phyloP scores from a whole-genome alignment of 2,888 invertebrate genomes.

The Gisinianus flammeolus region DNA sequence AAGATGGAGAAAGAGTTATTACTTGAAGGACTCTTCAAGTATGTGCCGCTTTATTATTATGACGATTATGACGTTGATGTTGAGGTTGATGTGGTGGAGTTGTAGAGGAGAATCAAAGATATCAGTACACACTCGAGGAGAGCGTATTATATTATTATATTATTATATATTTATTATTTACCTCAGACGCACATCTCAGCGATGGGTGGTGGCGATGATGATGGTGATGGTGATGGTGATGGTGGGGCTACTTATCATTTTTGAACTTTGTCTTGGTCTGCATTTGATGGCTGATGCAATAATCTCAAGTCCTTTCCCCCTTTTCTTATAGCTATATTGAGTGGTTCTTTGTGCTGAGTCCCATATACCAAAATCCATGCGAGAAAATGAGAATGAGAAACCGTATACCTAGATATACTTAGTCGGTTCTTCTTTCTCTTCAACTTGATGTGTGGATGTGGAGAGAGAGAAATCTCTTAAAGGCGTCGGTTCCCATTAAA shows the following conservation, averaged over 20 bases:
- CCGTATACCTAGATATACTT: no score
- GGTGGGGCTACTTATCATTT: conserved; percentile 22
- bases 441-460: no score
- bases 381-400: no score
- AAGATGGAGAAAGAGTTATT: not conserved
- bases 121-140: no score
- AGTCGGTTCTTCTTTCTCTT: no score
- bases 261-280: conserved; percentile 25
- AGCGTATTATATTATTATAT: no score
- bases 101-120: not conserved
- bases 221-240: conserved; percentile 16
- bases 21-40: not conserved
- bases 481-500: no score
- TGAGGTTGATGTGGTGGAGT: not conserved
- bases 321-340: no score
- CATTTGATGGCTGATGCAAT: conserved; percentile 11
- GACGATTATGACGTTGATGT: not conserved
- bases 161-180: no score
- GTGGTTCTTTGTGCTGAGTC: no score
- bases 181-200: conserved; percentile 1
- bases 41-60: not conserved
- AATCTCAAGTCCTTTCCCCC: not conserved
- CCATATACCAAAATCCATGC: no score
- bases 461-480: no score
- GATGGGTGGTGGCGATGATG: conserved; percentile 22